Conservation (phyloP, 37 sponge, comb jelly and placozoan genomes). For the Ephydatia muelleri region DNA sequence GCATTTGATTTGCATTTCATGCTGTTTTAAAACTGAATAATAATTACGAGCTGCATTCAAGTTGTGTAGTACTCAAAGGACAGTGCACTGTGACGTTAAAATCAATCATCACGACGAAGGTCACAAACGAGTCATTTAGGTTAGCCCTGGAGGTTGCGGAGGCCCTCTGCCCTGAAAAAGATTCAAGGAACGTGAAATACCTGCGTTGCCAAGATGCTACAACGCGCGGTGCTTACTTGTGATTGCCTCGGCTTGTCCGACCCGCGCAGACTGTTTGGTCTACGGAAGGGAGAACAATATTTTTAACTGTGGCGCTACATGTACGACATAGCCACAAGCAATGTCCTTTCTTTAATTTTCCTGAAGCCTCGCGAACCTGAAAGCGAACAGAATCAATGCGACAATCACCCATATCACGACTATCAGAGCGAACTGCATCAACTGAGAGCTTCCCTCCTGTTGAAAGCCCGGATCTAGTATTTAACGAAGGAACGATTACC, state of each 20-base stretch:
- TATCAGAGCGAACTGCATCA: background rate
- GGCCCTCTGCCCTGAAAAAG: background rate
- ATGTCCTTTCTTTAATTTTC: background rate
- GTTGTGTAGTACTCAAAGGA: no score
- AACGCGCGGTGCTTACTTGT: background rate
- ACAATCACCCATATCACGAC: conserved; percentile 52
- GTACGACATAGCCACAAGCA: background rate
- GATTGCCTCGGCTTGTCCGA: conserved; percentile 1
- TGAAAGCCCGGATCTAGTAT: background rate
- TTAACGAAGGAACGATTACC: background rate
- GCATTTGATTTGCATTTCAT: no score
- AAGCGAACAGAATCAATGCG: conserved; percentile 42
- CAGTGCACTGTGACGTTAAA: background rate
- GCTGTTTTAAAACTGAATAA: no score
- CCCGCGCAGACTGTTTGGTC: conserved; percentile 35
- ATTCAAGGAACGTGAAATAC: background rate
- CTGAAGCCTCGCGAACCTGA: conserved; percentile 29
- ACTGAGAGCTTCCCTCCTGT: background rate
- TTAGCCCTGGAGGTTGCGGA: background rate
- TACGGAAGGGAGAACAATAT: background rate
- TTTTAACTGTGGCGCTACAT: background rate
- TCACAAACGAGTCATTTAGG: background rate
- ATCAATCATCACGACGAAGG: background rate
- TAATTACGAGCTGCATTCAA: no score
- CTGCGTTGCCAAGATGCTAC: background rate